phyloP scores from a whole-genome alignment of 2,113 vertebrate genomes.

The Periophthalmodon schlosseri region DNA sequence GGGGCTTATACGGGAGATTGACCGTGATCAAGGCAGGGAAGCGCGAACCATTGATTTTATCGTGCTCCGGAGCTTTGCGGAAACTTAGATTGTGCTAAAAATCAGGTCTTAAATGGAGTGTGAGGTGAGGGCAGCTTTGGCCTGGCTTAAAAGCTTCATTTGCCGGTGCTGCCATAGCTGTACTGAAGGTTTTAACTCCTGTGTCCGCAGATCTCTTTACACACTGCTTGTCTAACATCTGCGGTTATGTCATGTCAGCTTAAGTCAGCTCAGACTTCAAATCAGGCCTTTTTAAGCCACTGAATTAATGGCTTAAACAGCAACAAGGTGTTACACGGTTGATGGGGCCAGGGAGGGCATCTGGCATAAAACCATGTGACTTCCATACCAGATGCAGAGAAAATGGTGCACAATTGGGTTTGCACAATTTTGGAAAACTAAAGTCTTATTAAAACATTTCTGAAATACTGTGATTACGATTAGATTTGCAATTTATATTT shows the following conservation, averaged over 20 bases:
- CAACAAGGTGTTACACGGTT: too few relatives aligned
- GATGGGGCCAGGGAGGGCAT: too few relatives aligned
- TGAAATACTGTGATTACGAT: too few relatives aligned
- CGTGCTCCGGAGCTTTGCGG: conserved; percentile 39
- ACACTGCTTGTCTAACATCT: conserved; percentile 41
- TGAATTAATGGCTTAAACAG: background rate
- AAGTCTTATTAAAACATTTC: too few relatives aligned
- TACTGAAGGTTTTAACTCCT: conserved; percentile 43
- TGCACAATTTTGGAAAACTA: too few relatives aligned
- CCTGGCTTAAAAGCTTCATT: conserved; percentile 58
- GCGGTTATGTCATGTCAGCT: conserved; percentile 4
- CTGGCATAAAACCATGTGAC: too few relatives aligned
- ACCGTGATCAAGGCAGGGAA: conserved; percentile 46
- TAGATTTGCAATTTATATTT: too few relatives aligned
- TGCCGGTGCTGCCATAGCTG: conserved; percentile 24
- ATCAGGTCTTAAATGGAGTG: conserved; percentile 44
- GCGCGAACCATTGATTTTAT: conserved; percentile 57
- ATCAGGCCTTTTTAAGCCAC: background rate
- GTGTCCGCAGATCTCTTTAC: conserved; percentile 39
- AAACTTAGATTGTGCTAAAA: conserved; percentile 46
- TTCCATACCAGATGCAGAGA: too few relatives aligned
- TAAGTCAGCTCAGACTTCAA: conserved; percentile 11
- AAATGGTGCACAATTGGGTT: too few relatives aligned
- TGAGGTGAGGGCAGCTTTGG: conserved; percentile 40
- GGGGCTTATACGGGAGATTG: conserved; percentile 42